A percentile compares a stretch with the other conserved stretches of the same genome.
Evolutionary conservation across 2,113 vertebrate species (phyloP).

Genomic region (Ia io): DNA sequence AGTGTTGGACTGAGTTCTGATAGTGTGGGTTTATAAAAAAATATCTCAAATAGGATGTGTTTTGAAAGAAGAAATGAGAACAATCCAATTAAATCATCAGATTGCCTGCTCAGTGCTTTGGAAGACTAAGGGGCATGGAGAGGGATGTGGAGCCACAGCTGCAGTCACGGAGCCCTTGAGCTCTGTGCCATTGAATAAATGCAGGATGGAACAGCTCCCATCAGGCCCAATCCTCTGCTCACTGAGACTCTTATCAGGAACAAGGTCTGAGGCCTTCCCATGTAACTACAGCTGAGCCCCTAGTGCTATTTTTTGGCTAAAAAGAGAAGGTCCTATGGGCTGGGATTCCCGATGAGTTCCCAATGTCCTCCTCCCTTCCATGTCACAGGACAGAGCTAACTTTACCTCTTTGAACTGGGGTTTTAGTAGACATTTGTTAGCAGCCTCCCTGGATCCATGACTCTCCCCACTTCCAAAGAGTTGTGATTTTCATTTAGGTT

Average conservation of each 20-base stretch:
- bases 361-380: background rate
- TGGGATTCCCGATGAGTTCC: background rate
- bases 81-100: background rate
- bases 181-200: background rate
- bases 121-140: background rate
- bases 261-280: background rate
- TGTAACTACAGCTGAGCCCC: background rate
- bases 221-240: background rate
- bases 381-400: background rate
- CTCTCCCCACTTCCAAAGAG: background rate
- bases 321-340: background rate
- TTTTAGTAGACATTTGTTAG: background rate
- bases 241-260: background rate
- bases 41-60: background rate
- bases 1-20: background rate
- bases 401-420: background rate
- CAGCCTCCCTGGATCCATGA: background rate
- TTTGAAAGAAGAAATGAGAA: background rate
- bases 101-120: background rate
- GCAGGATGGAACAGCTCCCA: background rate
- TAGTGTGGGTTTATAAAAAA: background rate
- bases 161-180: background rate
- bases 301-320: background rate
- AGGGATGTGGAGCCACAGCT: background rate
- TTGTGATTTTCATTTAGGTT: background rate